These are phyloP conservation scores for Bos taurus DNA, from an alignment of 2,113 vertebrate species.

Conservation along the genomic window DNA sequence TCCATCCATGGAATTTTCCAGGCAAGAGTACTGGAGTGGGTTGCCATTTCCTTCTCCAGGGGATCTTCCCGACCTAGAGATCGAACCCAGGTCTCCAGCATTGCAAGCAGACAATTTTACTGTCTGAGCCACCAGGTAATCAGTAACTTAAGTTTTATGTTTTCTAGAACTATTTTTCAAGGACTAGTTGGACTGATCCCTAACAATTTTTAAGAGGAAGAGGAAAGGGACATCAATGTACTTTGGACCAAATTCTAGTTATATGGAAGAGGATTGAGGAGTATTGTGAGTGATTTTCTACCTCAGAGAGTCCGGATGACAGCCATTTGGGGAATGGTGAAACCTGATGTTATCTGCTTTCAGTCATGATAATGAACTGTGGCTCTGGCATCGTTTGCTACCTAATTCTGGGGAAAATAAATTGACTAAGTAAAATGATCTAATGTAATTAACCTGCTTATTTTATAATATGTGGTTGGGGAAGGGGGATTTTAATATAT, in stretches of 20 bases:
- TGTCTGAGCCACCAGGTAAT: neutral
- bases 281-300: neutral
- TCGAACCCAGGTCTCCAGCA: accelerated
- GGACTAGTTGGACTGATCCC: neutral
- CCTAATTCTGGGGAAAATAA: neutral
- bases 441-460: neutral
- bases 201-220: neutral
- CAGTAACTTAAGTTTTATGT: neutral
- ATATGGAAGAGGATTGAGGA: neutral
- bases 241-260: neutral
- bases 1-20: neutral
- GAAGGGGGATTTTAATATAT: neutral
- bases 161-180: neutral
- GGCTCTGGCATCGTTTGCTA: neutral
- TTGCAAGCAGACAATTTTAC: neutral
- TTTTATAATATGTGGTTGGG: neutral
- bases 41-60: neutral
- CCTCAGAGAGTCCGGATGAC: neutral
- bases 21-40: neutral
- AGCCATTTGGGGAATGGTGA: neutral
- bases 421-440: neutral
- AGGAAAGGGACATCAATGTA: neutral
- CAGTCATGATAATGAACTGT: neutral
- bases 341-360: neutral
- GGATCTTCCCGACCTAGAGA: accelerated